phyloP scores from a whole-genome alignment of 2,113 vertebrate genomes.

The Notothenia coriiceps region DNA sequence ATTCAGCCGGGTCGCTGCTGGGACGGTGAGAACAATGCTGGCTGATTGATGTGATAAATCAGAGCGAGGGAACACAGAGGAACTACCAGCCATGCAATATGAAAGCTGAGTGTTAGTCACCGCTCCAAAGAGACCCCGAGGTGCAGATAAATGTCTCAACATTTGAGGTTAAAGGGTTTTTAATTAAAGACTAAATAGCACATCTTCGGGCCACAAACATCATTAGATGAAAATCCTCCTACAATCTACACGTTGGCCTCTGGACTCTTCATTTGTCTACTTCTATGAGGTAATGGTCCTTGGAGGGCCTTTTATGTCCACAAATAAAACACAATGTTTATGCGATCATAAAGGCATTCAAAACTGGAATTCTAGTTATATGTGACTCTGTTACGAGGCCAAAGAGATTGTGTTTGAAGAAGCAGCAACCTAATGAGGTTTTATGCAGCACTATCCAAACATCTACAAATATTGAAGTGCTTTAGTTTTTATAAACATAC shows the following conservation, averaged over 20 bases:
- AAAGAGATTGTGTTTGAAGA: neutral
- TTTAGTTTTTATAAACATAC: neutral
- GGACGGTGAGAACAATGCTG: slow-evolving; percentile 61
- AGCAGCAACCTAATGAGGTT: neutral
- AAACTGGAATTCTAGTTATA: slow-evolving; percentile 12
- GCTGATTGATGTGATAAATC: slow-evolving; percentile 63
- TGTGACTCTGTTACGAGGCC: neutral
- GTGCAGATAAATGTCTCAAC: slow-evolving; percentile 41
- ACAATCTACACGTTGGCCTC: slow-evolving; percentile 8
- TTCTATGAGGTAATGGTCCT: slow-evolving; percentile 15
- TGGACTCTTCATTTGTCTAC: slow-evolving; percentile 1
- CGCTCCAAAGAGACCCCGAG: slow-evolving; percentile 22
- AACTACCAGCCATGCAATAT: slow-evolving; percentile 28
- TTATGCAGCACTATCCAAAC: neutral
- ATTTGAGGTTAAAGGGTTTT: slow-evolving; percentile 32
- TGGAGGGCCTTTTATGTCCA: slow-evolving; percentile 31
- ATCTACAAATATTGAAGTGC: neutral
- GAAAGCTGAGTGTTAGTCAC: slow-evolving; percentile 47
- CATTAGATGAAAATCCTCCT: slow-evolving; percentile 23
- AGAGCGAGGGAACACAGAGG: slow-evolving; percentile 7
- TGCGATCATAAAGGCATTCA: slow-evolving; percentile 34
- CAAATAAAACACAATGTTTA: slow-evolving; percentile 40
- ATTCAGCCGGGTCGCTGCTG: slow-evolving; percentile 38
- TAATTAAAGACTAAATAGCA: slow-evolving; percentile 49
- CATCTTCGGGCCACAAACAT: slow-evolving; percentile 19